Conservation (phyloP, 2,113 vertebrate species). For the Colistium nudipinnis region DNA sequence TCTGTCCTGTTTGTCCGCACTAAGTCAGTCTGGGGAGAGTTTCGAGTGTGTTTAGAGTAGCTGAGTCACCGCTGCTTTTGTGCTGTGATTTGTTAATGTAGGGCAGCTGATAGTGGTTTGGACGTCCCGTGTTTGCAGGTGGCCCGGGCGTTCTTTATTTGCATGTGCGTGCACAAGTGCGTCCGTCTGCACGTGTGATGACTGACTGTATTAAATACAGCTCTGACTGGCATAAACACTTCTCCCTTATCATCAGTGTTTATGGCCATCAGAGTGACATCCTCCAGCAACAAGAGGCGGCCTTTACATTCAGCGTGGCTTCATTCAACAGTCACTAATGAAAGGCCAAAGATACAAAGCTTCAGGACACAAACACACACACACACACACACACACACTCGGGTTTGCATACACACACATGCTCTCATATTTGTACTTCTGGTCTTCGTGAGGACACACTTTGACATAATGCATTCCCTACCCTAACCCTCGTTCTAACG, state of each 20-base stretch:
- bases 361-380: conserved; percentile 5
- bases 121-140: conserved; percentile 63
- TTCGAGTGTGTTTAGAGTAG: conserved; percentile 74
- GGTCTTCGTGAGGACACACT: background rate
- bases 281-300: conserved; percentile 51
- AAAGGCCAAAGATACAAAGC: conserved; percentile 52
- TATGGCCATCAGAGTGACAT: conserved; percentile 55
- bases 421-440: background rate
- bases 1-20: conserved; percentile 35
- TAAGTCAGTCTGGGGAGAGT: conserved; percentile 33
- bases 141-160: conserved; percentile 54
- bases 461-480: background rate
- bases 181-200: conserved; percentile 47
- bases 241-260: conserved; percentile 57
- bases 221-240: conserved; percentile 61
- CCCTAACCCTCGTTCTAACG: background rate
- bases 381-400: background rate
- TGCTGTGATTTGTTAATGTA: conserved; percentile 61
- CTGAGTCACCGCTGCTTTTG: conserved; percentile 66
- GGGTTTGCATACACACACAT: conserved; percentile 17
- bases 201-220: conserved; percentile 58
- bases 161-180: conserved; percentile 19
- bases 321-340: conserved; percentile 71
- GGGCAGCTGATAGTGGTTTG: conserved; percentile 61
- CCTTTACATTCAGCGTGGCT: conserved; percentile 53